Conservation (phyloP, 2,113 vertebrate genomes). For the Nesoenas mayeri region DNA sequence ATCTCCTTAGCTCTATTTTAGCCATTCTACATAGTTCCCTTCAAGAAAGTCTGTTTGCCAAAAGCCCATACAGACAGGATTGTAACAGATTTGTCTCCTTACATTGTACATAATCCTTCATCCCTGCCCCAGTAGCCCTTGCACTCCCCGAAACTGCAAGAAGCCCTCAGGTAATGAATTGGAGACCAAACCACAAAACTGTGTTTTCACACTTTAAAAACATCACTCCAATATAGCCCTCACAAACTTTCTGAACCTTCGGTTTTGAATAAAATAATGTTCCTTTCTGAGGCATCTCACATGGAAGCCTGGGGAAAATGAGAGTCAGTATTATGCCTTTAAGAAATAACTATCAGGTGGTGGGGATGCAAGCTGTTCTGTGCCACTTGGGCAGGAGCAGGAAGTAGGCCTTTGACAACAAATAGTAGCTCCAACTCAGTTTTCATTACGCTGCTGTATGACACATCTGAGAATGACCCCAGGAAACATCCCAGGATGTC, state of each 20-base stretch:
- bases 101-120: background rate
- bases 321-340: background rate
- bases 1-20: background rate
- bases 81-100: background rate
- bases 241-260: background rate
- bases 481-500: background rate
- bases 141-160: background rate
- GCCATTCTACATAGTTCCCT: background rate
- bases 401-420: background rate
- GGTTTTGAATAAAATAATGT: background rate
- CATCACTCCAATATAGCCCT: rapidly evolving
- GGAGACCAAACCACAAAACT: background rate
- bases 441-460: background rate
- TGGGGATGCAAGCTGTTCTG: background rate
- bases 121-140: background rate
- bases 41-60: background rate
- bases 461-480: background rate
- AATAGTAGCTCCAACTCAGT: background rate
- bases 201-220: background rate
- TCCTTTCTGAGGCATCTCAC: background rate
- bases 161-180: background rate
- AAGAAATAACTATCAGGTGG: background rate
- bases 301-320: background rate
- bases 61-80: background rate
- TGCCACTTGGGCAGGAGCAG: background rate